Conservation (phyloP, 2,888 invertebrate genomes). For the Petrolisthes cinctipes region DNA sequence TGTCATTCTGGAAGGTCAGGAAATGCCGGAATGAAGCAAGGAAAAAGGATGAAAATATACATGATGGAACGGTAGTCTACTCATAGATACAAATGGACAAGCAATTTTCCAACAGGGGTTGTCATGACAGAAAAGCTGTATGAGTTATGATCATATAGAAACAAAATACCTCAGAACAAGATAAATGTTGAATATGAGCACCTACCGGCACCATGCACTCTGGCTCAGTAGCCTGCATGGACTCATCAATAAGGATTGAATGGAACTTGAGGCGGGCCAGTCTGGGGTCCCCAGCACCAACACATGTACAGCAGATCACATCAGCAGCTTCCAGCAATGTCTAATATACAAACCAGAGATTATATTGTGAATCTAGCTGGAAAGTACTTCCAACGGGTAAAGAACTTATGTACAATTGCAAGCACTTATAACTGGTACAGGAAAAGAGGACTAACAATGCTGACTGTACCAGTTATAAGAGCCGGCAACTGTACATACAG, state of each 20-base stretch:
- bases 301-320: slow-evolving; percentile 99
- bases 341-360: slow-evolving; percentile 24
- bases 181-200: not conserved
- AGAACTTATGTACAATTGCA: not conserved
- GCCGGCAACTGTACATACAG: not conserved
- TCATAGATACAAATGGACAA: too few relatives aligned
- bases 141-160: too few relatives aligned
- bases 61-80: too few relatives aligned
- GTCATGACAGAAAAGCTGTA: too few relatives aligned
- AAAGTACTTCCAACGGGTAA: not conserved
- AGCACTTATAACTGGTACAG: not conserved
- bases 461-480: too few relatives aligned
- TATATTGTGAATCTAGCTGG: not conserved
- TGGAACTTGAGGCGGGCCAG: slow-evolving; percentile 94
- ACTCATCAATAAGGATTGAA: slow-evolving; percentile 96
- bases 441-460: too few relatives aligned
- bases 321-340: slow-evolving; percentile 93
- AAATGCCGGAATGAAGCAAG: too few relatives aligned
- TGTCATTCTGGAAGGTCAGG: too few relatives aligned
- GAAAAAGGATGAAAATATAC: too few relatives aligned
- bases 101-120: too few relatives aligned
- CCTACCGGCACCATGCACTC: slow-evolving; percentile 96
- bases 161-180: too few relatives aligned
- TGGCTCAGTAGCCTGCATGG: slow-evolving; percentile 93
- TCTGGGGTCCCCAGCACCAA: slow-evolving; percentile 96